These are phyloP conservation scores for Aulostomus chinensis DNA, from an alignment of 2,797 vertebrate genomes.

Conservation along the genomic window DNA sequence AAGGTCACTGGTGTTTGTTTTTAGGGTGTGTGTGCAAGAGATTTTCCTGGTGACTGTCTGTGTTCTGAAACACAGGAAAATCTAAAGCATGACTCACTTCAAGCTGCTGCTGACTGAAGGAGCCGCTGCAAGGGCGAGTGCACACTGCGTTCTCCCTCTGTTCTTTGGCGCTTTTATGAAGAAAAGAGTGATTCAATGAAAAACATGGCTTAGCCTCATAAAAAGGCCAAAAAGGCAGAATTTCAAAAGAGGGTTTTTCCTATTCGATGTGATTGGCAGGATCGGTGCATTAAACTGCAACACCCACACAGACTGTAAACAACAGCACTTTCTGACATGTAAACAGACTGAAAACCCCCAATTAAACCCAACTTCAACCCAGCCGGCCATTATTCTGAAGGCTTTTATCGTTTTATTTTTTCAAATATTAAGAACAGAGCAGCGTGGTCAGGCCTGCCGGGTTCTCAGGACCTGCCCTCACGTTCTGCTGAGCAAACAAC, in stretches of 20 bases:
- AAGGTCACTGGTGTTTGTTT: slow-evolving; percentile 78
- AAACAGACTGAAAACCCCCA: slow-evolving; percentile 76
- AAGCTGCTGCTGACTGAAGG: slow-evolving; percentile 75
- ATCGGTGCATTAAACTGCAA: slow-evolving; percentile 63
- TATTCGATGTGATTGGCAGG: slow-evolving; percentile 71
- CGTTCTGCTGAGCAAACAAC: slow-evolving; percentile 80
- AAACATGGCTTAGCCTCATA: slow-evolving; percentile 63
- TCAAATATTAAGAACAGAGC: slow-evolving; percentile 62
- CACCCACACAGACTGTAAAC: slow-evolving; percentile 77
- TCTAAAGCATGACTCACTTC: slow-evolving; percentile 78
- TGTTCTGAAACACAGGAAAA: slow-evolving; percentile 74
- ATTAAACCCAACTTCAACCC: slow-evolving; percentile 73
- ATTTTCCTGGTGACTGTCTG: slow-evolving; percentile 79
- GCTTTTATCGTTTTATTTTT: slow-evolving; percentile 36
- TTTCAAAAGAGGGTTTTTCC: slow-evolving; percentile 29
- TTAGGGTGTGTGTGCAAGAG: slow-evolving; percentile 74
- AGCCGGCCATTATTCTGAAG: slow-evolving; percentile 51
- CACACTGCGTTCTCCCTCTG: slow-evolving; percentile 47
- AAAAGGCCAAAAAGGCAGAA: slow-evolving; percentile 44
- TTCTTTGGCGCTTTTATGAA: slow-evolving; percentile 62
- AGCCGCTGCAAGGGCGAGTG: slow-evolving; percentile 72
- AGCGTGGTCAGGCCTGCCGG: slow-evolving; percentile 75
- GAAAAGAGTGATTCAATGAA: slow-evolving; percentile 68
- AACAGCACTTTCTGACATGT: slow-evolving; percentile 75
- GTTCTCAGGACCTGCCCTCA: slow-evolving; percentile 74